These are phyloP conservation scores for Lingula anatina DNA, from an alignment of 2,888 invertebrate species.

Conservation along the genomic window DNA sequence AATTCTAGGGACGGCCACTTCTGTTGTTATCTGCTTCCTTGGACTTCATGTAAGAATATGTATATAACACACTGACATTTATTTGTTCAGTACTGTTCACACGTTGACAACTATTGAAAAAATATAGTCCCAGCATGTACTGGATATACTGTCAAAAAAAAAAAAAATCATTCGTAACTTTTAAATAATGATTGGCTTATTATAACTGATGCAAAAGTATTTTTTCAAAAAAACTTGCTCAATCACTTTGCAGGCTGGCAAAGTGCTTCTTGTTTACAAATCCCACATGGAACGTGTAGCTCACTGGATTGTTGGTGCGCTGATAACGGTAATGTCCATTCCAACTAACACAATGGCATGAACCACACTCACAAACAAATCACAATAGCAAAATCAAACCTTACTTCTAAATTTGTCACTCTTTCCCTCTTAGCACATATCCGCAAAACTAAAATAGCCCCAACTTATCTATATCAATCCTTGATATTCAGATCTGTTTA, in stretches of 20 bases:
- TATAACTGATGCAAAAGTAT: no score
- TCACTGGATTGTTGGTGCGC: constrained; percentile 27
- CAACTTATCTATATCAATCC: background rate
- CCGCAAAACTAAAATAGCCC: background rate
- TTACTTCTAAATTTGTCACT: no score
- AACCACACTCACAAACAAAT: background rate
- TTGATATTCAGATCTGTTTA: constrained; percentile 34
- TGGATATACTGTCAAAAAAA: no score
- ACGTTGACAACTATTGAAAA: no score
- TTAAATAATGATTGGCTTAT: no score
- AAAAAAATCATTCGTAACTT: no score
- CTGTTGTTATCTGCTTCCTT: constrained; percentile 52
- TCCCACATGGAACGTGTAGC: constrained; percentile 19
- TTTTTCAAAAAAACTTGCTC: no score
- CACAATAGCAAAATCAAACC: no score
- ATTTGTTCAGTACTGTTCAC: no score
- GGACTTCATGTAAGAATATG: constrained; percentile 53
- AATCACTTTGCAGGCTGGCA: constrained; percentile 67
- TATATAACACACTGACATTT: no score
- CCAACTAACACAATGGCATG: background rate
- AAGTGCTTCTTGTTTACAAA: constrained; percentile 55
- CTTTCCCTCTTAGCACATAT: no score
- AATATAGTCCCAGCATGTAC: no score
- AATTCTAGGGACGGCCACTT: constrained; percentile 63
- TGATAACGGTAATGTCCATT: constrained; percentile 21